These are phyloP conservation scores for Crotalus helleri DNA, from an alignment of 2,113 vertebrate species.

Conservation along the genomic window DNA sequence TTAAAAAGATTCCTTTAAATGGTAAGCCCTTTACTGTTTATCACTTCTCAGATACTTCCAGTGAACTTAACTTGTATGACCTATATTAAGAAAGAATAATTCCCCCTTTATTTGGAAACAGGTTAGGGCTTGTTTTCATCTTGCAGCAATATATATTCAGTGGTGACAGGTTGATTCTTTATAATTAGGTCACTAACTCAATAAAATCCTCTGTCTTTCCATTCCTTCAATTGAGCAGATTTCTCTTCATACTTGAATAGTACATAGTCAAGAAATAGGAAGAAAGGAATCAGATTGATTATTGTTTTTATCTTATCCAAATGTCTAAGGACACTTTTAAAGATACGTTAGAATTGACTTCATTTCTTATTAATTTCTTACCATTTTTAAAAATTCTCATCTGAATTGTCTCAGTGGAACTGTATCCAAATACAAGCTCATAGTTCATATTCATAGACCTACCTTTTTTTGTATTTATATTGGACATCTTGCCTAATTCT, in stretches of 20 bases:
- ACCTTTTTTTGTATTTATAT: background rate
- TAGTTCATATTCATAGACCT: background rate
- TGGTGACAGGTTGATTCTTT: background rate
- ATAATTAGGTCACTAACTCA: background rate
- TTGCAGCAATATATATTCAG: background rate
- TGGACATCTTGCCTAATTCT: background rate
- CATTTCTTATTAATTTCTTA: background rate
- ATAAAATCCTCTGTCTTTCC: background rate
- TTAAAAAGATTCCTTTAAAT: background rate
- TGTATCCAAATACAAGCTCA: background rate
- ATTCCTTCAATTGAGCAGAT: background rate
- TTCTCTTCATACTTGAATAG: background rate
- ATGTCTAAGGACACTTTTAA: background rate
- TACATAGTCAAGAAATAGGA: background rate
- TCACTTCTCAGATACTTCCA: background rate
- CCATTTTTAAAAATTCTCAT: background rate
- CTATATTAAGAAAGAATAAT: background rate
- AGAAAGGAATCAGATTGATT: background rate
- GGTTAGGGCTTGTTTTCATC: background rate
- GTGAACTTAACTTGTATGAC: background rate
- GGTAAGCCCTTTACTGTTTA: background rate
- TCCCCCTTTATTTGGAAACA: background rate
- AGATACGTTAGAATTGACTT: background rate
- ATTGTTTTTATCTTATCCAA: background rate
- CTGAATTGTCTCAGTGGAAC: background rate